Conservation (phyloP, 2,797 vertebrate species). For the Phalanger gymnotis region DNA sequence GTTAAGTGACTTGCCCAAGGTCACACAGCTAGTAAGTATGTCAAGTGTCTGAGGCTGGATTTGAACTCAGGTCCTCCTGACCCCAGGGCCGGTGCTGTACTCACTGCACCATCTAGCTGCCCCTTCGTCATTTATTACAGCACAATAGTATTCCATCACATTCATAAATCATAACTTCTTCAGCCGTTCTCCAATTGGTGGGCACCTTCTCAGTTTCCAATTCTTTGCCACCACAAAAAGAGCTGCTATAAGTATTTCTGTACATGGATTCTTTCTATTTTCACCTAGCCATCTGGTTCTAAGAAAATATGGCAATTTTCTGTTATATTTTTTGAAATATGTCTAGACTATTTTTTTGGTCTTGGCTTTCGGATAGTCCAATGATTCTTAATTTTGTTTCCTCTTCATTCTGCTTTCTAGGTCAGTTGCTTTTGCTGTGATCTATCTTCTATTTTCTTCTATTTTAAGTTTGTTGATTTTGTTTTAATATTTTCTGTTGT, state of each 20-base stretch:
- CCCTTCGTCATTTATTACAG: not conserved
- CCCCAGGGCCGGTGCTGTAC: too few relatives aligned
- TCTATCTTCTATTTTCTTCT: not conserved
- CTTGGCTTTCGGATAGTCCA: not conserved
- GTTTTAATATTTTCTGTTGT: not conserved
- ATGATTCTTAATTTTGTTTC: not conserved
- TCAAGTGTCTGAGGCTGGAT: too few relatives aligned
- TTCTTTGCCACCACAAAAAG: not conserved
- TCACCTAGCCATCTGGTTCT: not conserved
- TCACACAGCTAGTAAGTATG: too few relatives aligned
- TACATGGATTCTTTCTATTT: not conserved
- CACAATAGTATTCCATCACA: not conserved
- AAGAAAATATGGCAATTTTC: not conserved
- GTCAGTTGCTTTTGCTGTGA: not conserved
- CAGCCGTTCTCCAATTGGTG: not conserved
- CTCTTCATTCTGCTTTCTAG: not conserved
- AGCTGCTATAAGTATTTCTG: not conserved
- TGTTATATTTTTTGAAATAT: not conserved
- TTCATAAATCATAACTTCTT: not conserved
- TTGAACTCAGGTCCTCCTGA: too few relatives aligned
- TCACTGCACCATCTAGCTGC: too few relatives aligned
- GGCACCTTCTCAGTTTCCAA: not conserved
- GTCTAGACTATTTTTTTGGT: not conserved
- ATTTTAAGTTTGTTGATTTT: not conserved
- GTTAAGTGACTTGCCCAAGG: too few relatives aligned